phyloP scores from a whole-genome alignment of 2,888 invertebrate genomes.

The Drosophila meridionalis region DNA sequence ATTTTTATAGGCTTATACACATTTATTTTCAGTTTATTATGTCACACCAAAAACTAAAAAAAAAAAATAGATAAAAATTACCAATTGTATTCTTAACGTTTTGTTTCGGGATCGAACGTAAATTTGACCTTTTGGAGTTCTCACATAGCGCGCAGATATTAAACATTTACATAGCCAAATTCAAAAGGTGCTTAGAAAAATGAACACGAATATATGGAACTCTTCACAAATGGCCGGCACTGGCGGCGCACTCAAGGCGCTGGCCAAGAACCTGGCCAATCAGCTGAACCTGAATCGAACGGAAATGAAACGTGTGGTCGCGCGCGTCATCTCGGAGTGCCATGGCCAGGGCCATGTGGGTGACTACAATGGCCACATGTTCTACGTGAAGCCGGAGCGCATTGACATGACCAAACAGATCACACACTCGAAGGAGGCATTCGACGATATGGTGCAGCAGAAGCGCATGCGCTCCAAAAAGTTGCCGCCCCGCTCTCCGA shows the following conservation, averaged over 20 bases:
- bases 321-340: constrained; percentile 58
- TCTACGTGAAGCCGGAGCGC: constrained; percentile 55
- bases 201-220: constrained; percentile 59
- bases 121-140: constrained; percentile 9
- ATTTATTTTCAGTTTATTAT: constrained; percentile 16
- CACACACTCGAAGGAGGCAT: constrained; percentile 63
- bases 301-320: constrained; percentile 57
- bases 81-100: background rate
- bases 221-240: constrained; percentile 46
- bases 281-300: constrained; percentile 47
- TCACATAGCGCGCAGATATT: background rate
- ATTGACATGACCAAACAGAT: constrained; percentile 57
- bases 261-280: constrained; percentile 60
- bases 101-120: constrained; percentile 12
- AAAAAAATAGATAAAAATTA: constrained; percentile 27
- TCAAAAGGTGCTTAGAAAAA: background rate
- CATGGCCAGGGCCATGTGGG: constrained; percentile 53
- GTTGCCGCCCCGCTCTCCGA: background rate
- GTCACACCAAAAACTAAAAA: constrained; percentile 18
- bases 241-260: constrained; percentile 59
- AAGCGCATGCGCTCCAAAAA: background rate
- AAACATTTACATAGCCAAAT: constrained; percentile 11
- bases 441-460: constrained; percentile 54
- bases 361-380: constrained; percentile 57
- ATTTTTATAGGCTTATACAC: background rate